These are phyloP conservation scores for Hipposideros larvatus DNA, from an alignment of 2,797 vertebrate genomes.

Conservation along the genomic window DNA sequence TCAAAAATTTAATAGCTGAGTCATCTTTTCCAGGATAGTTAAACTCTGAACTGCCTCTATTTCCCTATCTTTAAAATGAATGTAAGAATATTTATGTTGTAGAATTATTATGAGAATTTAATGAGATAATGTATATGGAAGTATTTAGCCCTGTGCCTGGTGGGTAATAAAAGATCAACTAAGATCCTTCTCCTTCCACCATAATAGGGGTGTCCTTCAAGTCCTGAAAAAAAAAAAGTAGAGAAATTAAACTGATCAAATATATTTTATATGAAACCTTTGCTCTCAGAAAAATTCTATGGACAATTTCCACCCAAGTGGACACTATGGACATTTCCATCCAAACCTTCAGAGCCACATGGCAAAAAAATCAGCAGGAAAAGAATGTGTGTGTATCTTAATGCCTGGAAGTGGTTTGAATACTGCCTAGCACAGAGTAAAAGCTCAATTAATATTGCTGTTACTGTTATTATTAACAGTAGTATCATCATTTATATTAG, in stretches of 20 bases:
- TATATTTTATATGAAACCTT: slow-evolving; percentile 22
- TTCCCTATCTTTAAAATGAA: neutral
- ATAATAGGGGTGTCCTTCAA: neutral
- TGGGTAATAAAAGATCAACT: neutral
- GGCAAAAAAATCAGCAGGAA: neutral
- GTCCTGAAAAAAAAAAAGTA: neutral
- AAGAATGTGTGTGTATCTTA: neutral
- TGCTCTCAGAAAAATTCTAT: slow-evolving; percentile 1
- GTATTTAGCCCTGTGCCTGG: neutral
- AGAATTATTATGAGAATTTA: slow-evolving; percentile 9
- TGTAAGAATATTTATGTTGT: neutral
- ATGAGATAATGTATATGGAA: neutral
- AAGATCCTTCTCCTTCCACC: neutral
- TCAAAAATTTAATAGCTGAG: neutral
- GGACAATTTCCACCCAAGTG: neutral
- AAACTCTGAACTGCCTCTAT: neutral
- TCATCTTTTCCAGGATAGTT: neutral
- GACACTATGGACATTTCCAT: neutral
- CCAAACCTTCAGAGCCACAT: slow-evolving; percentile 14
- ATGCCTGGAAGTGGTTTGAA: neutral
- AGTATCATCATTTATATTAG: neutral
- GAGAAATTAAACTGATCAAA: neutral
- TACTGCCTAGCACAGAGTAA: neutral
- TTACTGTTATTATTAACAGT: neutral
- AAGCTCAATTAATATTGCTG: neutral